Percentiles rank a stretch among this genome's conserved stretches.
These are phyloP conservation scores for Bombus affinis DNA, from an alignment of 1,140 invertebrate genomes.

Conservation along the genomic window DNA sequence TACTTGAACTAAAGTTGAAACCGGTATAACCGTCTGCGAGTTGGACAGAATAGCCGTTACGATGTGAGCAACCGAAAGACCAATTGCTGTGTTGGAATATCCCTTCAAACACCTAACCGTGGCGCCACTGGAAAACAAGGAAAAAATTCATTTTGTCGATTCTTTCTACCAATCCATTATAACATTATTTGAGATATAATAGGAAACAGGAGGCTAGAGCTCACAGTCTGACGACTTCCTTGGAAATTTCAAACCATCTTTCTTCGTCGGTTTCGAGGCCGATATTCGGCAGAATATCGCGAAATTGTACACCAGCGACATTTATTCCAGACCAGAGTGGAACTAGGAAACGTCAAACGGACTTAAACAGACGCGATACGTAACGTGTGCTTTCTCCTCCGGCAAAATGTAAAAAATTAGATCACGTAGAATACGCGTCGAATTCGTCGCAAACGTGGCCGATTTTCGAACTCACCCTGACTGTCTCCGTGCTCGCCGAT, in stretches of 20 bases:
- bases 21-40: slow-evolving; percentile 81
- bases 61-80: slow-evolving; percentile 83
- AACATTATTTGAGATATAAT: too few species aligned
- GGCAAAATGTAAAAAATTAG: slow-evolving; percentile 23
- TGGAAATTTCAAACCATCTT: slow-evolving; percentile 83
- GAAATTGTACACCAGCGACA: slow-evolving; percentile 85
- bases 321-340: slow-evolving; percentile 87
- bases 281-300: slow-evolving; percentile 83
- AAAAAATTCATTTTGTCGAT: background rate
- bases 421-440: background rate
- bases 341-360: slow-evolving; percentile 77
- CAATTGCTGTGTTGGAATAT: slow-evolving; percentile 83
- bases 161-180: background rate
- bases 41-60: slow-evolving; percentile 82
- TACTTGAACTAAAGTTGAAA: slow-evolving; percentile 84
- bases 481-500: slow-evolving; percentile 87
- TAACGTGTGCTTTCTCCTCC: slow-evolving; percentile 43
- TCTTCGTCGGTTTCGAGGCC: slow-evolving; percentile 83
- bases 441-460: background rate
- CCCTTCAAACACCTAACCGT: slow-evolving; percentile 84
- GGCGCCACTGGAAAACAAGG: slow-evolving; percentile 75
- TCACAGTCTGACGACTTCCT: slow-evolving; percentile 83
- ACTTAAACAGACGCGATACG: slow-evolving; percentile 35
- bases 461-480: slow-evolving; percentile 80
- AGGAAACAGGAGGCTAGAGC: background rate